A percentile compares a stretch with the other conserved stretches of the same genome.
Conservation (phyloP, 2,888 invertebrate species). For the Trichopoda pennipes region DNA sequence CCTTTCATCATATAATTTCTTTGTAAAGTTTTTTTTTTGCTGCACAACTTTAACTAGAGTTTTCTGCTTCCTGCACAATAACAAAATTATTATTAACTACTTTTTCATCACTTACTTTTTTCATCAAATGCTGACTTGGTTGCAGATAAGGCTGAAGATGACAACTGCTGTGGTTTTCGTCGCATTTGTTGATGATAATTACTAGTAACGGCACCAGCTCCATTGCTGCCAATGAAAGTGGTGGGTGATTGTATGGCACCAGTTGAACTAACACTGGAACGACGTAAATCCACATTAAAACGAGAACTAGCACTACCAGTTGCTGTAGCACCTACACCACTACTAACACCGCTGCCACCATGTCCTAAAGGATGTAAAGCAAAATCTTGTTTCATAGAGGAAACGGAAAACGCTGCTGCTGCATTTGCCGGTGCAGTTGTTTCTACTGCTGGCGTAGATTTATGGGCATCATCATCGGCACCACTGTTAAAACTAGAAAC, state of each 20-base stretch:
- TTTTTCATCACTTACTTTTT: conserved; percentile 65
- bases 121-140: conserved; percentile 61
- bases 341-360: conserved; percentile 20
- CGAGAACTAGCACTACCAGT: conserved; percentile 66
- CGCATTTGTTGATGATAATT: conserved; percentile 35
- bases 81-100: background rate
- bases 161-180: conserved; percentile 46
- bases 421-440: background rate
- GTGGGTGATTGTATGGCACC: conserved; percentile 67
- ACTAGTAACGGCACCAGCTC: conserved; percentile 22
- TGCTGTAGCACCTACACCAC: conserved; percentile 42
- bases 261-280: conserved; percentile 55
- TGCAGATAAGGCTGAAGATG: conserved; percentile 35
- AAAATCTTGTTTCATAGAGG: conserved; percentile 44
- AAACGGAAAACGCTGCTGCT: conserved; percentile 25
- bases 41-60: background rate
- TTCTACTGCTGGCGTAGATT: conserved; percentile 21
- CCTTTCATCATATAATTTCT: conserved; percentile 2
- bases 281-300: conserved; percentile 67
- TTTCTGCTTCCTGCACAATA: background rate
- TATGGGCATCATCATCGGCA: conserved; percentile 2
- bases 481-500: background rate
- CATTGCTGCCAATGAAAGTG: conserved; percentile 61
- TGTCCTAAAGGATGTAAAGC: conserved; percentile 21
- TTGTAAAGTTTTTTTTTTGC: conserved; percentile 1